Conservation (phyloP, 2,888 invertebrate species). For the Protonemura montana region DNA sequence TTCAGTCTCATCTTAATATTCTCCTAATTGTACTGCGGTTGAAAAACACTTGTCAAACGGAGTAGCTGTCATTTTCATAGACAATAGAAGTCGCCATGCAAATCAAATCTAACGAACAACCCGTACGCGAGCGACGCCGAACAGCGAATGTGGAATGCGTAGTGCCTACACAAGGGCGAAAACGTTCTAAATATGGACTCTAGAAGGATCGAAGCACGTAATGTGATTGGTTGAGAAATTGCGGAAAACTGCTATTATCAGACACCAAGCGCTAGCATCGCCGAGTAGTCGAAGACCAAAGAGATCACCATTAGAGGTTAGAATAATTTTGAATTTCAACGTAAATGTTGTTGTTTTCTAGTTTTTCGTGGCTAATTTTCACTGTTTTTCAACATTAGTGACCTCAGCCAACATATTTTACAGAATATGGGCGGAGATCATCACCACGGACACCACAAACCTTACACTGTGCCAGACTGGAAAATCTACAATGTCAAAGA, state of each 20-base stretch:
- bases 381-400: neutral
- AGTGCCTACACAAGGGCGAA: conserved; percentile 12
- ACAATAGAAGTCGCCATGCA: conserved; percentile 7
- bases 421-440: conserved; percentile 63
- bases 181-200: conserved; percentile 12
- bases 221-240: neutral
- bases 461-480: conserved; percentile 75
- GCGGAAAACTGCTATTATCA: neutral
- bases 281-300: neutral
- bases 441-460: conserved; percentile 63
- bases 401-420: neutral
- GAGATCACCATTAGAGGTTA: neutral
- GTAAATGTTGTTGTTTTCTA: neutral
- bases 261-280: neutral
- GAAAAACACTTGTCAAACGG: neutral
- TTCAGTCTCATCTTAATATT: neutral
- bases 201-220: neutral
- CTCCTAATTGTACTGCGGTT: neutral
- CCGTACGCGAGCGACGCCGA: neutral
- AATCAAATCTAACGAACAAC: neutral
- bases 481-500: conserved; percentile 76
- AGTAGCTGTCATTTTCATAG: conserved; percentile 12
- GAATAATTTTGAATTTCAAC: neutral
- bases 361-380: neutral
- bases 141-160: conserved; percentile 7